Evolutionary conservation across 2,113 vertebrate species (phyloP).

Genomic region (Phrynosoma blainvillii): DNA sequence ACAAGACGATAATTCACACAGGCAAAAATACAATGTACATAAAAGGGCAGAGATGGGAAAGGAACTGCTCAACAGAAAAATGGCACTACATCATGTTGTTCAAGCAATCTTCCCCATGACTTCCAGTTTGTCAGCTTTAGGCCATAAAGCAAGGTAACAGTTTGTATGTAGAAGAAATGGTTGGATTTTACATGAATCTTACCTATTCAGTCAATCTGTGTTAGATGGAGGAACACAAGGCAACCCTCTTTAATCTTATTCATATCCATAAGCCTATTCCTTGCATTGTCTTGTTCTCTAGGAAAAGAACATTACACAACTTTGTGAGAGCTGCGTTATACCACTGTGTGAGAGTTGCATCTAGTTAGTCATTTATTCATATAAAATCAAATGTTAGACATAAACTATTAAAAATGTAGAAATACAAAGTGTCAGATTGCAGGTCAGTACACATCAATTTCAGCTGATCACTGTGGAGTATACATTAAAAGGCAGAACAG

Average conservation of each 20-base stretch:
- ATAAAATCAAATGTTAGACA: background rate
- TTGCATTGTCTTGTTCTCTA: background rate
- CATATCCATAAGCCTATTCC: background rate
- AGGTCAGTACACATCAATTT: background rate
- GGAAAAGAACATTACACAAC: too few relatives aligned
- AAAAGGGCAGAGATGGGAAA: constrained; percentile 35
- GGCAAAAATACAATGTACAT: constrained; percentile 25
- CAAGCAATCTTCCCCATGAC: constrained; percentile 1
- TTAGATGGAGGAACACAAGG: constrained; percentile 6
- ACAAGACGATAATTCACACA: constrained; percentile 51
- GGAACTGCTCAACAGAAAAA: constrained; percentile 38
- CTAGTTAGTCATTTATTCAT: background rate
- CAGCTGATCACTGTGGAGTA: background rate
- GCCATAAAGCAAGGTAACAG: background rate
- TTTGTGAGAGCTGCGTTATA: too few relatives aligned
- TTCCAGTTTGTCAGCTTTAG: constrained; percentile 38
- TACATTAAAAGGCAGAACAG: background rate
- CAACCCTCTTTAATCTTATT: constrained; percentile 3
- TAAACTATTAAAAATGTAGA: background rate
- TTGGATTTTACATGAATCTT: constrained; percentile 13
- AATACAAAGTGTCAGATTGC: background rate
- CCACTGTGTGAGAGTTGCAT: background rate
- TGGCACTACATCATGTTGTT: constrained; percentile 28
- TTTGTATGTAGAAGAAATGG: constrained; percentile 1
- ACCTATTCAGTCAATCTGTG: background rate